Percentiles rank a stretch among this genome's conserved stretches.
These are phyloP conservation scores for Gasteruption jaculator DNA, from an alignment of 2,888 invertebrate genomes.

Conservation along the genomic window DNA sequence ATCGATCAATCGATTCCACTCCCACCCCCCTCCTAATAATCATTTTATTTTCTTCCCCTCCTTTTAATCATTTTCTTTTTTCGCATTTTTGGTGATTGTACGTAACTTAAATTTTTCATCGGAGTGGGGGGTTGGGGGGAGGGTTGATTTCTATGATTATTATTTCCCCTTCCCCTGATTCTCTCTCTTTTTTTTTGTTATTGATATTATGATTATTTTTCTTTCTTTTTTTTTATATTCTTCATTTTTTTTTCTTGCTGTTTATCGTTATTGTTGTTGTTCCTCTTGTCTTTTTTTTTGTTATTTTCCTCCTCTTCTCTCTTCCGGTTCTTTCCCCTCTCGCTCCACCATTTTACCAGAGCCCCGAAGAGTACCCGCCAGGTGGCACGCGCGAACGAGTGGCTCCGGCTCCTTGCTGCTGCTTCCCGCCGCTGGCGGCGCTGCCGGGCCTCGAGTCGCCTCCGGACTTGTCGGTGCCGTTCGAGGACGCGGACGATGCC, in stretches of 20 bases:
- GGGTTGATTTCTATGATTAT: too few species aligned
- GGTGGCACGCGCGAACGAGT: slow-evolving; percentile 63
- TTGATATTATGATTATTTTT: too few species aligned
- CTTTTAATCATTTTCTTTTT: too few species aligned
- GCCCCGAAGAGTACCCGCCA: slow-evolving; percentile 65
- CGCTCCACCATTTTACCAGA: slow-evolving; percentile 62
- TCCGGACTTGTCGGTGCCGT: slow-evolving; percentile 59
- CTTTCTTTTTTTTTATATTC: slow-evolving; percentile 14
- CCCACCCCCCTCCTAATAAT: too few species aligned
- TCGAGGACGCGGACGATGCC: slow-evolving; percentile 32
- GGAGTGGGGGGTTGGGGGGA: too few species aligned
- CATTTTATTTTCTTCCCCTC: too few species aligned
- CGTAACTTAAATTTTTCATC: too few species aligned
- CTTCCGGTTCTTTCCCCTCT: too few species aligned
- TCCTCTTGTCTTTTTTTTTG: slow-evolving; percentile 13
- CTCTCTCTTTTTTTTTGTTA: too few species aligned
- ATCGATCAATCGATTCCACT: too few species aligned
- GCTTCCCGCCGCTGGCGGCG: slow-evolving; percentile 26
- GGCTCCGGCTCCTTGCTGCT: slow-evolving; percentile 40
- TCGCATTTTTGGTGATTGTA: too few species aligned
- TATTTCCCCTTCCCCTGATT: slow-evolving; percentile 11
- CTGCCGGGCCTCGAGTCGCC: slow-evolving; percentile 37
- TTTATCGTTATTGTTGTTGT: slow-evolving; percentile 15
- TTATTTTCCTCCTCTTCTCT: too few species aligned
- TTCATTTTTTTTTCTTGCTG: slow-evolving; percentile 16